phyloP scores from a whole-genome alignment of 2,113 vertebrate genomes.

The Neoarius graeffei region DNA sequence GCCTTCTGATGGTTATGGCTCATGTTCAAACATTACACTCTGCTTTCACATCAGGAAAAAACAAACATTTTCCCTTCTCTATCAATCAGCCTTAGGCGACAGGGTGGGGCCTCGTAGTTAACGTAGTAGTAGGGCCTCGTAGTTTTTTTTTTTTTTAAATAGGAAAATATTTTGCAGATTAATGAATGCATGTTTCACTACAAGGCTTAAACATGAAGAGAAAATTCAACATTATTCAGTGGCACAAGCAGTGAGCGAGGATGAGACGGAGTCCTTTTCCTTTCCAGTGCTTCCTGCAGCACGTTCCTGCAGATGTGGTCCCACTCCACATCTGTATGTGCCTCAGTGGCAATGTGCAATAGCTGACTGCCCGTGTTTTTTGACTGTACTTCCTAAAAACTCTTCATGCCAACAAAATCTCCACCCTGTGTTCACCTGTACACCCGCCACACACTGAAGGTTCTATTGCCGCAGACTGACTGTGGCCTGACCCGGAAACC shows the following conservation, averaged over 20 bases:
- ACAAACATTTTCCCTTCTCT: background rate
- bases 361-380: slow-evolving; percentile 67
- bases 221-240: slow-evolving; percentile 64
- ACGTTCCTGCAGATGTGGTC: background rate
- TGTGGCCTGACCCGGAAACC: slow-evolving; percentile 1
- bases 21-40: slow-evolving; percentile 35
- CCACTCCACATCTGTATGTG: slow-evolving; percentile 59
- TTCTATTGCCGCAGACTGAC: slow-evolving; percentile 1
- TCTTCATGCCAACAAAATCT: slow-evolving; percentile 38
- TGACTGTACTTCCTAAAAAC: slow-evolving; percentile 62
- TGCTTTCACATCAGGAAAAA: slow-evolving; percentile 19
- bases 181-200: slow-evolving; percentile 81
- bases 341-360: slow-evolving; percentile 68
- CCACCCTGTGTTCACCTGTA: slow-evolving; percentile 45
- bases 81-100: slow-evolving; percentile 56
- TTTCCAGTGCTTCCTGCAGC: slow-evolving; percentile 25
- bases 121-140: slow-evolving; percentile 52
- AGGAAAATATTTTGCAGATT: slow-evolving; percentile 64
- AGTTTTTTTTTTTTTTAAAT: slow-evolving; percentile 68
- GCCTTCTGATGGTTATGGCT: slow-evolving; percentile 37
- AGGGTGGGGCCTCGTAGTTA: slow-evolving; percentile 74
- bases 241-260: slow-evolving; percentile 56
- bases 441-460: slow-evolving; percentile 35
- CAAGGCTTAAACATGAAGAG: slow-evolving; percentile 66
- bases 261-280: slow-evolving; percentile 22